These are phyloP conservation scores for Holacanthella duospinosa DNA, from an alignment of 2,888 invertebrate species.

Conservation along the genomic window DNA sequence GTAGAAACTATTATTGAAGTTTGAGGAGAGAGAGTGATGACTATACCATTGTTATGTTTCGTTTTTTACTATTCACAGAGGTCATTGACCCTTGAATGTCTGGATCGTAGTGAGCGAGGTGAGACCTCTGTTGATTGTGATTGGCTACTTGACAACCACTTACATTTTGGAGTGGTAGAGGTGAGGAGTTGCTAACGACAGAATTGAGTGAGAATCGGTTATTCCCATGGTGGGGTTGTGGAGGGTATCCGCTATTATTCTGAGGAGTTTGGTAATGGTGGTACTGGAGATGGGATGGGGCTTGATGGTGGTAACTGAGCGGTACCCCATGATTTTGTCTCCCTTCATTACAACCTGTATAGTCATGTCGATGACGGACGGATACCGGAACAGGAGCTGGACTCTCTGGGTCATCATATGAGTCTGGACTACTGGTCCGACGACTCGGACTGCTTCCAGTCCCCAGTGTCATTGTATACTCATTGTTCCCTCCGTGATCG, in stretches of 20 bases:
- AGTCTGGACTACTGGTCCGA: conserved; percentile 33
- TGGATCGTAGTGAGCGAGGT: conserved; percentile 43
- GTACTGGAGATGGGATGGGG: conserved; percentile 7
- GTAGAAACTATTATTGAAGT: neutral
- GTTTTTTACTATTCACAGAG: conserved; percentile 46
- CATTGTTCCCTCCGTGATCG: conserved; percentile 5
- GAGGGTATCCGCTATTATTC: conserved; percentile 17
- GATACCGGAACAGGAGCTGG: conserved; percentile 36
- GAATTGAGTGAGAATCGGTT: conserved; percentile 8
- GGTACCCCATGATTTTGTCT: neutral
- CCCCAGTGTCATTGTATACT: conserved; percentile 10
- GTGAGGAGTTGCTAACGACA: conserved; percentile 7
- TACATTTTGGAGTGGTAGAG: neutral
- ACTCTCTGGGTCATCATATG: conserved; percentile 35
- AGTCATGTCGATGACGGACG: conserved; percentile 28
- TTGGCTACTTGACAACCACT: neutral
- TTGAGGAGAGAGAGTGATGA: neutral
- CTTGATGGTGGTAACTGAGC: conserved; percentile 12
- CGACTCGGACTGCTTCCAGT: conserved; percentile 25
- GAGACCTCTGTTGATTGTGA: conserved; percentile 15
- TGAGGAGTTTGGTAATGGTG: conserved; percentile 34
- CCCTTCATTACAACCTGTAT: conserved; percentile 30
- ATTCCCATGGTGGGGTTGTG: conserved; percentile 13
- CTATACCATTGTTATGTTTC: conserved; percentile 53
- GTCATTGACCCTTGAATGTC: conserved; percentile 50